These are phyloP conservation scores for Hemistola chrysoprasaria DNA, from an alignment of 2,888 invertebrate genomes.

Conservation along the genomic window DNA sequence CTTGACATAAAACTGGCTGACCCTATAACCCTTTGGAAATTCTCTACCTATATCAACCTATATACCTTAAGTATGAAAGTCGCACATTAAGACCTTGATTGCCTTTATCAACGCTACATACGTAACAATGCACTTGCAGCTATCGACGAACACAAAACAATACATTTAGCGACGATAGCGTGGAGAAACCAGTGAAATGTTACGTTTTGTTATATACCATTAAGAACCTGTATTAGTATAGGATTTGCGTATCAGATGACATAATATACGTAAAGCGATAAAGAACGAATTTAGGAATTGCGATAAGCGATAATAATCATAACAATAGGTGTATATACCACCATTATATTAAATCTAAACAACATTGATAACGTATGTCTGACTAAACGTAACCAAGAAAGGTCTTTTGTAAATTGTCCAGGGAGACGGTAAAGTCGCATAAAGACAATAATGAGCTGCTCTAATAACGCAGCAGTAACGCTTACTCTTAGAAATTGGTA, in stretches of 20 bases:
- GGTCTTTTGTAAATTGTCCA: too few relatives aligned
- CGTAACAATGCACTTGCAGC: background rate
- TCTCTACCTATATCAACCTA: slow-evolving; percentile 17
- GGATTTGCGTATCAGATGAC: slow-evolving; percentile 12
- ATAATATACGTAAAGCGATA: slow-evolving; percentile 16
- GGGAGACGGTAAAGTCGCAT: too few relatives aligned
- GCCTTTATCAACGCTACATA: too few relatives aligned
- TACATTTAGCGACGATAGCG: slow-evolving; percentile 6
- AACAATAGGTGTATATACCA: too few relatives aligned
- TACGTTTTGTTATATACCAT: background rate
- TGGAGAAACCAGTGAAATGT: slow-evolving; percentile 5
- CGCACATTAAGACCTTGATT: too few relatives aligned
- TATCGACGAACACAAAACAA: slow-evolving; percentile 2
- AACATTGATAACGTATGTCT: too few relatives aligned
- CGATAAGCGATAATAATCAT: background rate
- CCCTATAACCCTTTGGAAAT: slow-evolving; percentile 24
- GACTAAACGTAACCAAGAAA: too few relatives aligned
- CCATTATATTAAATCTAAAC: too few relatives aligned
- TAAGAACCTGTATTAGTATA: slow-evolving; percentile 1
- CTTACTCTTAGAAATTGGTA: too few relatives aligned
- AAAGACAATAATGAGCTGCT: too few relatives aligned
- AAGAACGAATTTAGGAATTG: background rate
- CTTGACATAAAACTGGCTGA: slow-evolving; percentile 24
- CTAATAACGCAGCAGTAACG: too few relatives aligned
- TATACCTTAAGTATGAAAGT: too few relatives aligned